Evolutionary conservation across 2,888 invertebrate species (phyloP).

Genomic region (Agrypnus murinus): DNA sequence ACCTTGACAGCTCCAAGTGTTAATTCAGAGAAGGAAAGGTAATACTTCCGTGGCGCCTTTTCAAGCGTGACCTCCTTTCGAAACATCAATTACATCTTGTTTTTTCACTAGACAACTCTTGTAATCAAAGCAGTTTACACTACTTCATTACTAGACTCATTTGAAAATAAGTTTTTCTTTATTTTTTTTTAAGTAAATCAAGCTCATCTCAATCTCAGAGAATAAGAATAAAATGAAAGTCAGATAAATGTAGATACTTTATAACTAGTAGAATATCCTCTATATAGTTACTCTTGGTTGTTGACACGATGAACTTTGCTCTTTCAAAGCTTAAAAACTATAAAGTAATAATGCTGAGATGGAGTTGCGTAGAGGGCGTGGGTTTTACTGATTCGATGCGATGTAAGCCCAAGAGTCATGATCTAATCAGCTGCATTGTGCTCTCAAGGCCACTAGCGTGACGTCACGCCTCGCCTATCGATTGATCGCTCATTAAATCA

Average conservation of each 20-base stretch:
- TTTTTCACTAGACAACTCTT: conserved; percentile 30
- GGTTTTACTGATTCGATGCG: conserved; percentile 49
- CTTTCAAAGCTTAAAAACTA: conserved; percentile 19
- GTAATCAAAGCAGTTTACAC: too few relatives aligned
- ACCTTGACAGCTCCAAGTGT: conserved; percentile 52
- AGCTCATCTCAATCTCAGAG: too few relatives aligned
- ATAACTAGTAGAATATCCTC: conserved; percentile 19
- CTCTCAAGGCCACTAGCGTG: conserved; percentile 61
- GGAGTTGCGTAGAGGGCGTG: conserved; percentile 48
- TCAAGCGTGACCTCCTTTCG: conserved; percentile 55
- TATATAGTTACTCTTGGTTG: too few relatives aligned
- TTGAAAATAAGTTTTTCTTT: too few relatives aligned
- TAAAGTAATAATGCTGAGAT: conserved; percentile 33
- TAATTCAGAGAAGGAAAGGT: conserved; percentile 52
- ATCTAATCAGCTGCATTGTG: conserved; percentile 60
- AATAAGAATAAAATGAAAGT: too few relatives aligned
- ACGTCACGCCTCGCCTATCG: conserved; percentile 61
- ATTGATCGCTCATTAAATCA: conserved; percentile 61
- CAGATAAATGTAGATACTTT: too few relatives aligned
- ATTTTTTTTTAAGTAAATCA: too few relatives aligned
- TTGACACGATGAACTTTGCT: conserved; percentile 41
- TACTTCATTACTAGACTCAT: too few relatives aligned
- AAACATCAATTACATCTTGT: conserved; percentile 54
- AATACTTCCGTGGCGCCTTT: conserved; percentile 56
- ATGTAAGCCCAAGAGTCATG: conserved; percentile 58